These are phyloP conservation scores for Tetragnatha montana DNA, from an alignment of 2,888 invertebrate species.

Conservation along the genomic window DNA sequence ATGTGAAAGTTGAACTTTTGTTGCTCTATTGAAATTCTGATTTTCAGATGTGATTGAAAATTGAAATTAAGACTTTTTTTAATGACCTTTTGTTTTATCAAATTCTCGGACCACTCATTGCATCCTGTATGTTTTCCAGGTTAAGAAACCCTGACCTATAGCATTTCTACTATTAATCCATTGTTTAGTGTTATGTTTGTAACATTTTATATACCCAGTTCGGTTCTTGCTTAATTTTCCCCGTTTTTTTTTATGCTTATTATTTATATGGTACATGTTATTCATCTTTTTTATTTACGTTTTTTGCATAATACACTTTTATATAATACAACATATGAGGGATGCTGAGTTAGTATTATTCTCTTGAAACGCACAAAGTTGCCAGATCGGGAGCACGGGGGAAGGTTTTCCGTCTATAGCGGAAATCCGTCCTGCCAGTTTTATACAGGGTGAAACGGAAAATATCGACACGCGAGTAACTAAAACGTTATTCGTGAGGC, in stretches of 20 bases:
- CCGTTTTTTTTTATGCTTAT: slow-evolving; percentile 17
- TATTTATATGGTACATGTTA: slow-evolving; percentile 24
- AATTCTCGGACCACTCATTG: too few relatives aligned
- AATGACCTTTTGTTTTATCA: too few relatives aligned
- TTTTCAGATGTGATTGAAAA: too few relatives aligned
- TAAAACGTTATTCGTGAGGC: too few relatives aligned
- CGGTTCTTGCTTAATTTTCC: slow-evolving; percentile 30
- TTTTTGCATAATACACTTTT: slow-evolving; percentile 1
- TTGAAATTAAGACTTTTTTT: too few relatives aligned
- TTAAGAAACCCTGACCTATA: not conserved
- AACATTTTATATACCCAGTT: slow-evolving; percentile 33
- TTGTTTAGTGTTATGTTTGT: slow-evolving; percentile 24
- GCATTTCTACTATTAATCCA: slow-evolving; percentile 31
- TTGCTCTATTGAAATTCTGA: too few relatives aligned
- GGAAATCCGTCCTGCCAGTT: too few relatives aligned
- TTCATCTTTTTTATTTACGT: not conserved
- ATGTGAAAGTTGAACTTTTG: too few relatives aligned
- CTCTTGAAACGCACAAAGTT: slow-evolving; percentile 58
- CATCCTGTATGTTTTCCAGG: too few relatives aligned
- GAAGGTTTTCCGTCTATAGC: too few relatives aligned
- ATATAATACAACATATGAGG: slow-evolving; percentile 36
- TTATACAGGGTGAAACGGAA: too few relatives aligned
- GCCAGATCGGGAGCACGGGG: not conserved
- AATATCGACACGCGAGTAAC: too few relatives aligned
- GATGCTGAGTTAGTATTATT: slow-evolving; percentile 52